Base-by-base conservation (phyloP, 2,797 vertebrate genomes). In the Hozukius guyotensis region DNA sequence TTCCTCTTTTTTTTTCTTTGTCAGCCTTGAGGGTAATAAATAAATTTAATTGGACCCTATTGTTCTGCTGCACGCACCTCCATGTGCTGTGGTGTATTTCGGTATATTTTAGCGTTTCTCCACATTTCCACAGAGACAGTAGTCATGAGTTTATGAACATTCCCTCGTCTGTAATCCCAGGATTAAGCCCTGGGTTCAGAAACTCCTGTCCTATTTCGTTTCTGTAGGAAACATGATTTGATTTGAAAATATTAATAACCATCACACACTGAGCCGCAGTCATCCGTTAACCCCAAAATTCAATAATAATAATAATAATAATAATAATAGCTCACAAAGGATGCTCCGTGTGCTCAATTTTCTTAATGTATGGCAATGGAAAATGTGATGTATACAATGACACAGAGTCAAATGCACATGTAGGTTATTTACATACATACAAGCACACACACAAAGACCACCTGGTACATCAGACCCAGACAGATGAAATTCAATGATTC, bases 231-330 rank as follows among this genome's bases (percentile, higher is more conserved):
- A 88, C 83, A 91, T 92, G 88, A 94, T 93, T 93, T 93, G 78
- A 92, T 92, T 90, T 90, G 65, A 84, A 92, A 93, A 86, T 88
- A 91, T 90, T 90, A 91, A 90, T 92, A 91, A 93, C 73, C 73
- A 87, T 75, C 71, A 75, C 63, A 82, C 77, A 81, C 83, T 76
- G 82, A 87, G 73, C 77, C 14, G 13, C 61, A 83, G 74, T 87
- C 72, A 77, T 86, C 65, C 63, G 49, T 78, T 71, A 75, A 90
- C 72, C 71, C 60, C 29, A 62, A 77, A 77, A 71, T 65, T 65
- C 70, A 88, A 88, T 89, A 84, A 83, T 62, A 85, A 83, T 46
- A 46, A 46, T 46, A 10, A 46, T 46, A 49, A 49, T 49, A 84
- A 82, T 64, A 85, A 83, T 87, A 89, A 87, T 86, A 77, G 66